Evolutionary conservation across 2,113 vertebrate genomes (phyloP).

Genomic region (Baryphthengus martii): DNA sequence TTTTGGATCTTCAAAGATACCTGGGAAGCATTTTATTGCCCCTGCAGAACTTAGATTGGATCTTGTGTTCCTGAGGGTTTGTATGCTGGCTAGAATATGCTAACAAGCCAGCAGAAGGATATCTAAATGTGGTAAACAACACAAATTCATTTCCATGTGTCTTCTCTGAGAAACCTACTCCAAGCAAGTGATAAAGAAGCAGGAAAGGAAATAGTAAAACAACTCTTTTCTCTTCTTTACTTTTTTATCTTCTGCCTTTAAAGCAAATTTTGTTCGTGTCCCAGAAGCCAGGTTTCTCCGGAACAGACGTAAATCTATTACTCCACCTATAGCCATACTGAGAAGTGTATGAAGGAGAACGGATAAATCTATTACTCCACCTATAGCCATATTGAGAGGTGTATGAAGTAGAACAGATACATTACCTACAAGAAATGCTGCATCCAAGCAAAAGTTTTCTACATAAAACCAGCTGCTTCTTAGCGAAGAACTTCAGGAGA

Average conservation of each 20-base stretch:
- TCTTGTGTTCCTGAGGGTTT: not conserved
- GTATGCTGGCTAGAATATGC: not conserved
- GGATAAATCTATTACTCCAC: not conserved
- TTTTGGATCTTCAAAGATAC: not conserved
- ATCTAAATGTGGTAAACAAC: not conserved
- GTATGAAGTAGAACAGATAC: not conserved
- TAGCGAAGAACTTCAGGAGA: not conserved
- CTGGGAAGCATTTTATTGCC: not conserved
- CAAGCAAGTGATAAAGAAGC: not conserved
- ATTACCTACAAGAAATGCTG: not conserved
- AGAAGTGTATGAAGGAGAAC: not conserved
- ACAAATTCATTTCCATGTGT: not conserved
- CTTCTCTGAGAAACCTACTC: not conserved
- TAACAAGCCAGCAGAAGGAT: not conserved
- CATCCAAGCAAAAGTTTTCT: not conserved
- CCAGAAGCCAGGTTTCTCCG: not conserved
- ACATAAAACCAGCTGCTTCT: not conserved
- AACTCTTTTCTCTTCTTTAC: not conserved
- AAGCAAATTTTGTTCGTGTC: not conserved
- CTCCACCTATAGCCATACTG: not conserved
- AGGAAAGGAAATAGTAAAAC: not conserved
- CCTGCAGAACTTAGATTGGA: not conserved
- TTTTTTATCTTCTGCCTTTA: not conserved
- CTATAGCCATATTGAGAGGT: not conserved
- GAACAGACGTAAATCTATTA: not conserved